Base-by-base conservation (phyloP, 2,888 invertebrate genomes). In the Hydraecia micacea region DNA sequence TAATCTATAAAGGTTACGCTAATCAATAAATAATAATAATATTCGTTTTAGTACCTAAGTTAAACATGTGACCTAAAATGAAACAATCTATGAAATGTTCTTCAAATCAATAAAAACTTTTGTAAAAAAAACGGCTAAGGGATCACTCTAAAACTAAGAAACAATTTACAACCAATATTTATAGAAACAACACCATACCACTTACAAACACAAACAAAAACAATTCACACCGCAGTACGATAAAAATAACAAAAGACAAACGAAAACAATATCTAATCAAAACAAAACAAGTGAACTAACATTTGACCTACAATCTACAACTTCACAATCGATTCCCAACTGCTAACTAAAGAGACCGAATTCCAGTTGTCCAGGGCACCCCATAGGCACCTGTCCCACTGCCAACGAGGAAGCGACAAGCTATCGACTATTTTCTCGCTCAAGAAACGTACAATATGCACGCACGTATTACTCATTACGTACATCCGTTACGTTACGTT, bases 251-350 rank as follows among this genome's bases (percentile, higher is more conserved):
- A 55, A 75, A 80, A 76, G 67, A 80, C 63, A 74, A 80, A 67
- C 66, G 18, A 39, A 77, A 84, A 67, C 66, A 79, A 79, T 63
- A 80, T 73, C 42, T 36, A 66, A 86, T 66, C 62, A 75, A 77
- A 81, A 80, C 70, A 84, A 81, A 79, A 72, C 67, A 84, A 68
- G 68, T 63, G 28, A 79, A 79, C 39, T 72, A 84, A 63, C 72
- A 74, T 73, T 75, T 89, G 86, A 89, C 89, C 84, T 74, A 81
- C 65, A 77, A 88, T 81, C 80, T 65, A 79, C 62, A 77, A 81
- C 65, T 88, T 81, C 63, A 62, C 79, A 81, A 89, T 88, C 83
- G 87, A 89, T 89, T 68, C 21, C 63, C 39, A 60, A 73, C 74
- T 77, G 78, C 84, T 87, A 79, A 84, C 85, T 69, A 62, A 81